Evolutionary conservation across 2,888 invertebrate genomes (phyloP).

Genomic region (Drosophila austrosaltans): DNA sequence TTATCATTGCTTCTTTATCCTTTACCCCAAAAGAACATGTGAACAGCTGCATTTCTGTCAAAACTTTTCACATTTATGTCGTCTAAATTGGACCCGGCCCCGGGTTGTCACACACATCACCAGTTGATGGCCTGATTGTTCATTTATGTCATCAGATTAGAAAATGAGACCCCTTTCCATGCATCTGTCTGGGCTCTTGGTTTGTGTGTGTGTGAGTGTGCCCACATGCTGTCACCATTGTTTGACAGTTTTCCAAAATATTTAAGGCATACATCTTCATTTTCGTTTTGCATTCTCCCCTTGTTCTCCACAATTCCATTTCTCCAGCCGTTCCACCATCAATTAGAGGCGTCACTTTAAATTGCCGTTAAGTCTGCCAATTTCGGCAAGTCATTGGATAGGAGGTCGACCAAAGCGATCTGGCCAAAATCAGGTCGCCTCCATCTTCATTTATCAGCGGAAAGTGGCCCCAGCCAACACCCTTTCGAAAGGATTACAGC

Average conservation of each 20-base stretch:
- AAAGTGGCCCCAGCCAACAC: slow-evolving; percentile 39
- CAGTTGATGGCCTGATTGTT: slow-evolving; percentile 57
- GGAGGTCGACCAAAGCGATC: slow-evolving; percentile 17
- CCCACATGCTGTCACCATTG: slow-evolving; percentile 36
- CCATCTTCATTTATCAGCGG: slow-evolving; percentile 64
- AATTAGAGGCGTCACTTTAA: slow-evolving; percentile 55
- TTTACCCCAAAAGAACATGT: slow-evolving; percentile 10
- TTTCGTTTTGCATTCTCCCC: slow-evolving; percentile 16
- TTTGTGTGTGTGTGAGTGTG: slow-evolving; percentile 19
- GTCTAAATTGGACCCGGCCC: slow-evolving; percentile 28
- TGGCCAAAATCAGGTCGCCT: slow-evolving; percentile 63
- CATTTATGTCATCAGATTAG: slow-evolving; percentile 72
- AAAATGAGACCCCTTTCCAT: slow-evolving; percentile 26
- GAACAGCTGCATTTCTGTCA: slow-evolving; percentile 36
- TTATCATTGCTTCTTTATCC: slow-evolving; percentile 20
- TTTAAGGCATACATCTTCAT: slow-evolving; percentile 24
- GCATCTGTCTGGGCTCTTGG: background rate
- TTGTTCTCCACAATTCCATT: slow-evolving; percentile 4
- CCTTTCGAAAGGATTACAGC: slow-evolving; percentile 15
- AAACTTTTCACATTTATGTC: slow-evolving; percentile 42
- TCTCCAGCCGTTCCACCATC: slow-evolving; percentile 24
- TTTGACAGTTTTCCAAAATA: slow-evolving; percentile 40
- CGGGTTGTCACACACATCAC: slow-evolving; percentile 43
- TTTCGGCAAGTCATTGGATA: slow-evolving; percentile 59
- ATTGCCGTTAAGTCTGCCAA: slow-evolving; percentile 71